A percentile compares a stretch with the other conserved stretches of the same genome.
Evolutionary conservation across 2,797 vertebrate genomes (phyloP).

Genomic region (Peromyscus melanophrys): DNA sequence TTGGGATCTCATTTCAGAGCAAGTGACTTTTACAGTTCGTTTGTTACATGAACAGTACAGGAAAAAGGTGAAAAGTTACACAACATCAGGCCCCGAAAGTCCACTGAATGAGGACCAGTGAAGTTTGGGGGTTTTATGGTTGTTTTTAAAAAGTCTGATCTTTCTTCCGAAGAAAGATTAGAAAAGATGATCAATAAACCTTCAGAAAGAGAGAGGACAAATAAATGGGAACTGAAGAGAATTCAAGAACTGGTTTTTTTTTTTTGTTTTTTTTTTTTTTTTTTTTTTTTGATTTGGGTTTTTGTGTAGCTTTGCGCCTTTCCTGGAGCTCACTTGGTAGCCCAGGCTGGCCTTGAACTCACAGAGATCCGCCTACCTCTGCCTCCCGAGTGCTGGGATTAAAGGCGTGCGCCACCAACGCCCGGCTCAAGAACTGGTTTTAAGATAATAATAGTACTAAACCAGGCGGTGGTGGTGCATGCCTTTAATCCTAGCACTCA

Average conservation of each 20-base stretch:
- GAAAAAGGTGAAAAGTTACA: slow-evolving; percentile 48
- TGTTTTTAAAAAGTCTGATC: slow-evolving; percentile 24
- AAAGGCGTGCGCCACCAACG: too few species aligned
- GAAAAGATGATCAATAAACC: slow-evolving; percentile 17
- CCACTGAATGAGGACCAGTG: background rate
- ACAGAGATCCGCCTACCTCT: too few species aligned
- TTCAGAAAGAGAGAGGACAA: background rate
- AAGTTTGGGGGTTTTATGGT: background rate
- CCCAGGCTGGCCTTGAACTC: too few species aligned
- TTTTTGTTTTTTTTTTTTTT: too few species aligned
- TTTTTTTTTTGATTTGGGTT: too few species aligned
- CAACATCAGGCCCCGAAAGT: background rate
- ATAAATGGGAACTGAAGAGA: background rate
- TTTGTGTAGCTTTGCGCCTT: too few species aligned
- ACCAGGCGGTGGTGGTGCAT: background rate
- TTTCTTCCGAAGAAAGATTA: background rate
- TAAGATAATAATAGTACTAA: slow-evolving; percentile 37
- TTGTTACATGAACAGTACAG: slow-evolving; percentile 6
- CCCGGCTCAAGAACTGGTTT: too few species aligned
- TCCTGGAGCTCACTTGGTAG: too few species aligned
- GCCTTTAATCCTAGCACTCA: too few species aligned
- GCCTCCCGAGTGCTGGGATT: too few species aligned
- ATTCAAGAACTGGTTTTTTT: background rate
- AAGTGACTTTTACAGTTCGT: slow-evolving; percentile 17
- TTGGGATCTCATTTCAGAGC: slow-evolving; percentile 48